Conservation (phyloP, 1,140 invertebrate genomes). For the Oreohelix idahoensis region DNA sequence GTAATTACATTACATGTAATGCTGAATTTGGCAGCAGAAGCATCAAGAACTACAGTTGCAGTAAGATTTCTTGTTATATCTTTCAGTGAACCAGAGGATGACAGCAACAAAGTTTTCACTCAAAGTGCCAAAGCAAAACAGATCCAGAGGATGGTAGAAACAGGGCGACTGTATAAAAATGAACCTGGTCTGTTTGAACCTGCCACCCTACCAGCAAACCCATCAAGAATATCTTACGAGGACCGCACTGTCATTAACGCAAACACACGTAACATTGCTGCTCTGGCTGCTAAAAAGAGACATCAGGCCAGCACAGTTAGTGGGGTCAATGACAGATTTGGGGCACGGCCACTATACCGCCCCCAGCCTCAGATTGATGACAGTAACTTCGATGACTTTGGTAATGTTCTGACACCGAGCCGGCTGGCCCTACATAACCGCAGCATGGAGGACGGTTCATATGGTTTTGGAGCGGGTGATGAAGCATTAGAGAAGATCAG, state of each 20-base stretch:
- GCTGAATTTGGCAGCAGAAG: no score
- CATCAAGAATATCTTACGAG: constrained; percentile 54
- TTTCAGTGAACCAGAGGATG: constrained; percentile 43
- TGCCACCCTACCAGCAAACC: constrained; percentile 6
- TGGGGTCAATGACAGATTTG: constrained; percentile 48
- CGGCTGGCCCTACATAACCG: constrained; percentile 67
- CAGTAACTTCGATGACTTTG: constrained; percentile 45
- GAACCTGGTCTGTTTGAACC: constrained; percentile 20
- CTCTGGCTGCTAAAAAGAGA: constrained; percentile 67
- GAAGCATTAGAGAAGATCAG: constrained; percentile 55
- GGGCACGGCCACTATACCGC: constrained; percentile 51
- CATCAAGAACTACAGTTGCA: no score
- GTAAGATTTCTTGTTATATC: neutral
- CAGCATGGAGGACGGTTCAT: constrained; percentile 49
- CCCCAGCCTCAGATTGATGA: constrained; percentile 44
- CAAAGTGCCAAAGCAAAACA: constrained; percentile 60
- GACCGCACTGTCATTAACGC: constrained; percentile 57
- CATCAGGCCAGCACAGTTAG: constrained; percentile 50
- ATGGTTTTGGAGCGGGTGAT: constrained; percentile 57
- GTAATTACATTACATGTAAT: no score
- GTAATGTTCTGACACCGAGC: constrained; percentile 60
- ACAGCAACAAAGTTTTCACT: constrained; percentile 63
- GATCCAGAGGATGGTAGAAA: constrained; percentile 44
- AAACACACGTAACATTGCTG: constrained; percentile 70
- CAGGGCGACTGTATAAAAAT: constrained; percentile 36